These are phyloP conservation scores for Hydropsyche betteni DNA, from an alignment of 2,888 invertebrate species.

Conservation along the genomic window DNA sequence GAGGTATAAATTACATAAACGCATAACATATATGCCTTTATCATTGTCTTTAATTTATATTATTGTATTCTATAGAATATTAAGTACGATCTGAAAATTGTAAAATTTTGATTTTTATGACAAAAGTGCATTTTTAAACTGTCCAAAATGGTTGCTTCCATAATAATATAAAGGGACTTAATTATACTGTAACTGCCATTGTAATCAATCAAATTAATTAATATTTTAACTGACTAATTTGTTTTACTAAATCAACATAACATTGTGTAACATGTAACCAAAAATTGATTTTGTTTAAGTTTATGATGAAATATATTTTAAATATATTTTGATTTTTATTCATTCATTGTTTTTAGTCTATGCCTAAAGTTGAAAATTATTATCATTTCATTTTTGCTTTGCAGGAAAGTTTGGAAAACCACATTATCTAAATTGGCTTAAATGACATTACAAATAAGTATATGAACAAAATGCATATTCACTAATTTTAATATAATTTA, in stretches of 20 bases:
- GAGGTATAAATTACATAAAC: constrained; percentile 7
- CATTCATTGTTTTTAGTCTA: not conserved
- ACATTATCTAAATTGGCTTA: constrained; percentile 47
- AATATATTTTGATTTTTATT: constrained; percentile 40
- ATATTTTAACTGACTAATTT: constrained; percentile 9
- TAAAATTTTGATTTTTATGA: not conserved
- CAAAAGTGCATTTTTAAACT: not conserved
- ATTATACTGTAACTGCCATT: constrained; percentile 26
- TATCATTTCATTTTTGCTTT: constrained; percentile 43
- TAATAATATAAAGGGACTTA: constrained; percentile 11
- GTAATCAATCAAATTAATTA: constrained; percentile 3
- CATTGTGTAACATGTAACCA: constrained; percentile 44
- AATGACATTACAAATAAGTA: constrained; percentile 16
- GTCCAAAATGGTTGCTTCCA: constrained; percentile 1
- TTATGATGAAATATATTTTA: constrained; percentile 43
- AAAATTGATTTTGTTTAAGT: constrained; percentile 45
- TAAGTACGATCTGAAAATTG: not conserved
- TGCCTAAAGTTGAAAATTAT: constrained; percentile 19
- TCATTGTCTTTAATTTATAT: constrained; percentile 2
- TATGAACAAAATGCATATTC: not conserved
- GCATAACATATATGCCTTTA: not conserved
- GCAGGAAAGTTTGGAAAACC: constrained; percentile 51
- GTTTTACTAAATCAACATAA: constrained; percentile 25
- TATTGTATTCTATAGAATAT: not conserved
- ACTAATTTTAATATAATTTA: not conserved